Conservation (phyloP, 2,888 invertebrate genomes). For the Ypsolopha scabrella region DNA sequence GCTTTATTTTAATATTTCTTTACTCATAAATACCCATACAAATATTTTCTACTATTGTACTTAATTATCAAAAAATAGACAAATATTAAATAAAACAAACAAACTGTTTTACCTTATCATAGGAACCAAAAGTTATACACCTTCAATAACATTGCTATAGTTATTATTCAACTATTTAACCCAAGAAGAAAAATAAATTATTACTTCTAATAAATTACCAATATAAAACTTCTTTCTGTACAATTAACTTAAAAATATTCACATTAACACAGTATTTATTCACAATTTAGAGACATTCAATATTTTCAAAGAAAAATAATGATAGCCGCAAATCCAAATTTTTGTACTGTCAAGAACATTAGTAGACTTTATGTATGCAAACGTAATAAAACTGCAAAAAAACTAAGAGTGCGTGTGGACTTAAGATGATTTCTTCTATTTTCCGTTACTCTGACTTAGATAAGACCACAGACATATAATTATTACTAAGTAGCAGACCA, state of each 20-base stretch:
- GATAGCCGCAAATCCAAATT: too few species aligned
- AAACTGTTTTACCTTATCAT: conserved; percentile 53
- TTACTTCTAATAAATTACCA: conserved; percentile 1
- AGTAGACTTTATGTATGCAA: too few species aligned
- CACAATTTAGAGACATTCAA: not conserved
- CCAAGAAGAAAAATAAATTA: conserved; percentile 3
- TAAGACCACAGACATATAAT: too few species aligned
- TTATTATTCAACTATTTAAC: not conserved
- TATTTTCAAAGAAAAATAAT: not conserved
- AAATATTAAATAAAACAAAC: conserved; percentile 49
- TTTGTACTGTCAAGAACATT: too few species aligned
- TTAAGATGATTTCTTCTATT: too few species aligned
- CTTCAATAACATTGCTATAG: not conserved
- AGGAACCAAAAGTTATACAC: conserved; percentile 49
- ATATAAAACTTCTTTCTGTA: conserved; percentile 43
- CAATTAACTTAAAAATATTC: conserved; percentile 25
- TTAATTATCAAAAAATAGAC: conserved; percentile 23
- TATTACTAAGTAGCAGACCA: too few species aligned
- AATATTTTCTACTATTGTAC: conserved; percentile 22
- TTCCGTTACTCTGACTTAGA: too few species aligned
- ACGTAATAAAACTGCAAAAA: too few species aligned
- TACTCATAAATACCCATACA: conserved; percentile 11
- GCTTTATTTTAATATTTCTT: conserved; percentile 8
- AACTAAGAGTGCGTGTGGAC: too few species aligned
- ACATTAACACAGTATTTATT: conserved; percentile 12